Conservation (phyloP, 2,888 invertebrate genomes). For the Muscina levida region DNA sequence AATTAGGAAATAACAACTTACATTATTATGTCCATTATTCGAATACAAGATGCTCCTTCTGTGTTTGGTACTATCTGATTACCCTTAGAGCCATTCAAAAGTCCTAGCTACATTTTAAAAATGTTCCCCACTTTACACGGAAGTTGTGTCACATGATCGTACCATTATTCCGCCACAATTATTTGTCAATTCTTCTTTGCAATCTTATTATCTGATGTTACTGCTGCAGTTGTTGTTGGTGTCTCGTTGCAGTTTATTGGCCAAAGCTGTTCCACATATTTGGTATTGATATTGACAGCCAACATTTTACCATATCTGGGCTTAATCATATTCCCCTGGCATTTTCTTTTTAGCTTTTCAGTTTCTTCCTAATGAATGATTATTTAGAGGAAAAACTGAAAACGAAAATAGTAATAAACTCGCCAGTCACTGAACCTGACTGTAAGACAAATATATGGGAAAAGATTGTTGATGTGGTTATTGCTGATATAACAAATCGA, state of each 20-base stretch:
- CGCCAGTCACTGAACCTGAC: slow-evolving; percentile 53
- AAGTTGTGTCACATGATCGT: background rate
- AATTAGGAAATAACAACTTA: too few species aligned
- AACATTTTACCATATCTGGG: slow-evolving; percentile 56
- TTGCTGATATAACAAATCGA: background rate
- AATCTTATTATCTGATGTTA: background rate
- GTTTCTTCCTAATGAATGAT: background rate
- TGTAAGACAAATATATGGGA: background rate
- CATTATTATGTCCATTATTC: too few species aligned
- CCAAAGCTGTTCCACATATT: slow-evolving; percentile 47
- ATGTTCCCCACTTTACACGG: background rate
- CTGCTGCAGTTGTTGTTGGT: slow-evolving; percentile 3
- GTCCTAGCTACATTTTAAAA: too few species aligned
- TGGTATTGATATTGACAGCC: slow-evolving; percentile 63
- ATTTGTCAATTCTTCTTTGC: background rate
- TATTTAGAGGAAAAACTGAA: slow-evolving; percentile 5
- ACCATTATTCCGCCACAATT: too few species aligned
- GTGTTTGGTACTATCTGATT: too few species aligned
- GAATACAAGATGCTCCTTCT: too few species aligned
- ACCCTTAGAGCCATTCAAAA: too few species aligned
- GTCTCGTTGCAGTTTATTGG: slow-evolving; percentile 6
- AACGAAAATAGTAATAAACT: background rate
- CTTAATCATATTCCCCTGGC: background rate
- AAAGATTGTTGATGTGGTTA: background rate
- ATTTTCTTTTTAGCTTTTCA: slow-evolving; percentile 16